Percentiles rank a stretch among this genome's conserved stretches.
Evolutionary conservation across 2,113 vertebrate species (phyloP).

Genomic region (Dolichallabes microphthalmus): DNA sequence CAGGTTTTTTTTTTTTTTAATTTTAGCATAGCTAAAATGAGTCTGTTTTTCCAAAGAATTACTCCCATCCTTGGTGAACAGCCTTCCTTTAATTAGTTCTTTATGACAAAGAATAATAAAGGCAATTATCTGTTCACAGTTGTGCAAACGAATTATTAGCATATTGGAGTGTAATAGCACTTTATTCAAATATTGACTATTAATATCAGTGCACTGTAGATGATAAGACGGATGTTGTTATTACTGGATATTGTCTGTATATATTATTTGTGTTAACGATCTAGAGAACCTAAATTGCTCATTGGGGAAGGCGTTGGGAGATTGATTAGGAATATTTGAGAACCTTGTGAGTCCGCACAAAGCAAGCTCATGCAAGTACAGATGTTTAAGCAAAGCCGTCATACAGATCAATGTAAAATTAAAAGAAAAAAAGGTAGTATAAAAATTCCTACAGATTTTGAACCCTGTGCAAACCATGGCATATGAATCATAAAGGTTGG

Average conservation of each 20-base stretch:
- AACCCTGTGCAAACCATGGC: neutral
- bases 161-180: neutral
- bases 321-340: neutral
- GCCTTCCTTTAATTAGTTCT: neutral
- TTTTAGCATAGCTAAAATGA: neutral
- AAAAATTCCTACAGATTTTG: neutral
- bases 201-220: neutral
- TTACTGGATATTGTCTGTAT: neutral
- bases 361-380: neutral
- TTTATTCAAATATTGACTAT: neutral
- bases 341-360: neutral
- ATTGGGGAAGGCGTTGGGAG: neutral
- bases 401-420: neutral
- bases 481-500: neutral
- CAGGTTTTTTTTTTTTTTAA: neutral
- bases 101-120: slow-evolving; percentile 5
- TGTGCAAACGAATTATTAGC: neutral
- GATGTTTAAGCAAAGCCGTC: neutral
- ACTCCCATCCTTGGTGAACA: neutral
- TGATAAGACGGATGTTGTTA: neutral
- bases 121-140: neutral
- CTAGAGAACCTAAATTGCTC: neutral
- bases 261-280: neutral
- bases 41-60: neutral
- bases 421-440: neutral